Percentiles rank a stretch among this genome's conserved stretches.
Conservation (phyloP, 1,140 invertebrate species). For the Sycophila sp. region DNA sequence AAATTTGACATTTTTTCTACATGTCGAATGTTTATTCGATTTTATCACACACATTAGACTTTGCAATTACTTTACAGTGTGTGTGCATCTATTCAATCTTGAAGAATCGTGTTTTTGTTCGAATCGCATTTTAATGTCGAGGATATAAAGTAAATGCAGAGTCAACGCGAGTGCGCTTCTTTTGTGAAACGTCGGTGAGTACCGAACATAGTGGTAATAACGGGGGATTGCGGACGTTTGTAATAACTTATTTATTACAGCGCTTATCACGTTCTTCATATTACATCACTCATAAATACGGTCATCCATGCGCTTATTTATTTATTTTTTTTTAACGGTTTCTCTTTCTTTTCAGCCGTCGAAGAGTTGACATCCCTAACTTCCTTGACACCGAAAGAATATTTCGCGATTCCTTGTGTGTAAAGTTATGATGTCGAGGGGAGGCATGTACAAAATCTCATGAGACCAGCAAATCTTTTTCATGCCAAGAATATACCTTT, state of each 20-base stretch:
- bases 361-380: neutral
- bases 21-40: neutral
- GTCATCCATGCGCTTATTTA: slow-evolving; percentile 12
- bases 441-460: slow-evolving; percentile 23
- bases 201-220: slow-evolving; percentile 19
- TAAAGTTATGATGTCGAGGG: neutral
- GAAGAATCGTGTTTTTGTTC: neutral
- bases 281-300: slow-evolving; percentile 30
- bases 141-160: neutral
- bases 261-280: slow-evolving; percentile 18
- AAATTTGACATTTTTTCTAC: neutral
- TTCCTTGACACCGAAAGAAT: neutral
- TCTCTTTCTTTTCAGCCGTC: slow-evolving; percentile 3
- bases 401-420: neutral
- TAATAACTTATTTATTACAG: slow-evolving; percentile 39
- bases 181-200: neutral
- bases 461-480: slow-evolving; percentile 10
- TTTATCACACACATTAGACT: neutral
- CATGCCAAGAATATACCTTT: slow-evolving; percentile 3
- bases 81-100: neutral
- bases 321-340: neutral
- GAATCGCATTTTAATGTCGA: no score
- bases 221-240: slow-evolving; percentile 14
- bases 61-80: neutral
- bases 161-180: neutral